Evolutionary conservation across 2,113 vertebrate species (phyloP).

Genomic region (Dasyprocta punctata): DNA sequence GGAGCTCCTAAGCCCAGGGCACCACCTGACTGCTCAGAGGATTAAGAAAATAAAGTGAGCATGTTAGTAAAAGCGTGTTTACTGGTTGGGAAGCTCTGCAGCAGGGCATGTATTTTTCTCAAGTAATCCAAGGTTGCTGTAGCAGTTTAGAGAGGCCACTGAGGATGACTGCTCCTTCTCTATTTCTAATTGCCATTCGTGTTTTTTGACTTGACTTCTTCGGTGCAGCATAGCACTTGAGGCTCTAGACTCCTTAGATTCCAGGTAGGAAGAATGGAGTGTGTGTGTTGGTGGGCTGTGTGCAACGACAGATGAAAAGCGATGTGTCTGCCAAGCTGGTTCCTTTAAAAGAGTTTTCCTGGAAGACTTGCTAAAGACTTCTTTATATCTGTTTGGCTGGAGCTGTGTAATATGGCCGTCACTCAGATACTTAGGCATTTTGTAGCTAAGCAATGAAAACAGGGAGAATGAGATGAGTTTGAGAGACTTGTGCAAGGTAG

Average conservation of each 20-base stretch:
- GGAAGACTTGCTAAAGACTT: background rate
- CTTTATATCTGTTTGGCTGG: background rate
- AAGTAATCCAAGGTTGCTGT: background rate
- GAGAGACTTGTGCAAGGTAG: constrained; percentile 1
- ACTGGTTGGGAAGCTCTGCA: background rate
- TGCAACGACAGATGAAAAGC: background rate
- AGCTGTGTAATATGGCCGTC: background rate
- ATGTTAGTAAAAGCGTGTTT: constrained; percentile 14
- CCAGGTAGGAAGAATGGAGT: background rate
- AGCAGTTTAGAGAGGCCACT: background rate
- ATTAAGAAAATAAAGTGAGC: background rate
- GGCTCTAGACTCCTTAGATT: constrained; percentile 3
- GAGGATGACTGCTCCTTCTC: background rate
- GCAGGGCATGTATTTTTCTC: background rate
- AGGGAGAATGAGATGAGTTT: background rate
- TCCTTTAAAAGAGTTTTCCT: background rate
- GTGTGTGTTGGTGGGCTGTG: background rate
- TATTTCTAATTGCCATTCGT: background rate
- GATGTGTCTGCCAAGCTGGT: background rate
- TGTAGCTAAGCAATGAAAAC: background rate
- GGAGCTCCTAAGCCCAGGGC: background rate
- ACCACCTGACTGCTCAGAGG: background rate
- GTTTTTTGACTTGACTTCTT: background rate
- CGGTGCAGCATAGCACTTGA: background rate
- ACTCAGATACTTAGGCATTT: background rate